Evolutionary conservation across 1,140 invertebrate genomes (phyloP).

Genomic region (Caenorhabditis tropicalis): DNA sequence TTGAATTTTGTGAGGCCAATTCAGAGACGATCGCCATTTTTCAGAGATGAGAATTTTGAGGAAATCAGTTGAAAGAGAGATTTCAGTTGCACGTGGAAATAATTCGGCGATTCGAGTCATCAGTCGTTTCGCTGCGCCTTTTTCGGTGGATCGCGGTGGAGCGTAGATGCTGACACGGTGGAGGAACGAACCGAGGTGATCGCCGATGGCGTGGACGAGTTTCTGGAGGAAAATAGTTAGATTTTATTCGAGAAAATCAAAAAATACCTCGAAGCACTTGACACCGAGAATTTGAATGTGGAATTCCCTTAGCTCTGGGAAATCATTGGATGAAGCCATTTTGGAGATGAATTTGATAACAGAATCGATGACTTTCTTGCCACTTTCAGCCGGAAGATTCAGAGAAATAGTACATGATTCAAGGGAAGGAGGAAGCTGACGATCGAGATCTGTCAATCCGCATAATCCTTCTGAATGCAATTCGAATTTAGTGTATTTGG

Average conservation of each 20-base stretch:
- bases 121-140: neutral
- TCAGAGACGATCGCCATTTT: neutral
- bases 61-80: slow-evolving; percentile 1
- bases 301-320: slow-evolving; percentile 31
- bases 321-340: slow-evolving; percentile 21
- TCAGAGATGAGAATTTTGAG: neutral
- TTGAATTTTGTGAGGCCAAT: neutral
- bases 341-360: slow-evolving; percentile 15
- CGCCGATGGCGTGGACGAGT: neutral
- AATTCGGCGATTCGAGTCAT: neutral
- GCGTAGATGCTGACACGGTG: slow-evolving; percentile 14
- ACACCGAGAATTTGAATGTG: slow-evolving; percentile 46
- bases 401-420: slow-evolving; percentile 11
- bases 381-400: neutral
- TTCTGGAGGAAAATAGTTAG: neutral
- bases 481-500: neutral
- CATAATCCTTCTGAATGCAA: slow-evolving; percentile 38
- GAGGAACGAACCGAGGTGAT: neutral
- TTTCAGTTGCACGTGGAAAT: neutral
- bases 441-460: slow-evolving; percentile 14
- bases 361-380: neutral
- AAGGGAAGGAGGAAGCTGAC: neutral
- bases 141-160: neutral
- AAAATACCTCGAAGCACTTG: slow-evolving; percentile 25
- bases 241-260: neutral